Base-by-base conservation (phyloP, 2,113 vertebrate species). In the Clarias batrachus region DNA sequence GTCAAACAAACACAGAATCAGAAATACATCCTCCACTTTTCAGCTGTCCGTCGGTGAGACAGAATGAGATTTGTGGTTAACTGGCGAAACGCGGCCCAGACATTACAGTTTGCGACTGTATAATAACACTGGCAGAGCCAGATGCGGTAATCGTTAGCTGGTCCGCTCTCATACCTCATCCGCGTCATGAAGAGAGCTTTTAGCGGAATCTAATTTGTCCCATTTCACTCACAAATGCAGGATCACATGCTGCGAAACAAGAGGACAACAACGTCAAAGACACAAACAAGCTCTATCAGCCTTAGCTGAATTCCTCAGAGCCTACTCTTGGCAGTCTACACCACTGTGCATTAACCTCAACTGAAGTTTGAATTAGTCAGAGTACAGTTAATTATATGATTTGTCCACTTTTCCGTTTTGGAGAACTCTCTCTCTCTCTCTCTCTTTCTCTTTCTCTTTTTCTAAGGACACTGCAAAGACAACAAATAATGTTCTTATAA, bases 191-290 rank as follows among this genome's bases (percentile, higher is more conserved):
- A 21, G 14, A 27, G 33, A 1, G 57, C 27, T 23, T 80, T 80
- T 33, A 80, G 56, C 17, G 11, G 19, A 80, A 80, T 37, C 30
- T 52, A 88, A 91, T 86, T 87, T 89, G 83, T 83, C 90, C 82
- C 63, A 89, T 89, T 73, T 8, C 71, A 87, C 74, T 89, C 80
- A 83, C 79, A 90, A 91, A 87, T 81, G 85, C 81, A 89, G 81
- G 88, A 54, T 78, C 54, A 30, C 54, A 78, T 78, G 76, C 73
- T 30, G 62, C 78, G 83, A 89, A 90, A 89, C 89, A 91, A 89
- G 62, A 87, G 56, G 41, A 52, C 30, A 73, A 16, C 19, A 4
- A 33, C 48, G 27, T 80, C 30, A 60, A 14, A 73, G 65, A 63
- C 62, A 85, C 41, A 62, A 56, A 73, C 73, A 41, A 57, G 81